Evolutionary conservation across 2,797 vertebrate species (phyloP), one percentile per base, ranked within the genome.

Genomic region (Crenuchus spilurus): DNA sequence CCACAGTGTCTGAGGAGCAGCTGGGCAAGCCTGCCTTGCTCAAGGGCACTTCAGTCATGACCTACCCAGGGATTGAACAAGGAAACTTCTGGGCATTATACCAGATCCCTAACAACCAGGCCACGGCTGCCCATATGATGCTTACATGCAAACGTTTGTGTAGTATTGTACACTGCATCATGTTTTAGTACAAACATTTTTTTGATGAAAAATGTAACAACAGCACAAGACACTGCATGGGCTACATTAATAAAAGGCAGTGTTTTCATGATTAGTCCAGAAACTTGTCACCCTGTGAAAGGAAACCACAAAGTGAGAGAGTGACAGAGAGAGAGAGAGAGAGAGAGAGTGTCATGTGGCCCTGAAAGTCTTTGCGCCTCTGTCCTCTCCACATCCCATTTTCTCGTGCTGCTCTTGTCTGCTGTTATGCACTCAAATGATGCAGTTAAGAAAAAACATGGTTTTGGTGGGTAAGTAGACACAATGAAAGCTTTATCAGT

Each of bases 391-490:
- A 20, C 66, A 79, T 76, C 49, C 37, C 67, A 62, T 73, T 78
- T 76, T 24, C 52, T 57, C 37, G 33, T 55, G 39, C 61, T 31
- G 14, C 2, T 65, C 48, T 33, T 13, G 11, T 52, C 55, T 55
- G 58, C 68, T 80, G 75, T 65, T 66, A 80, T 82, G 78, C 31
- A 22, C 63, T 66, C 61, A 57, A 58, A 61, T 20, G 11, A 82
- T 82, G 81, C 48, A 61, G 76, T 52, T 72, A 46, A 51, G 33
- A 46, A 58, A 37, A 74, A 22, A 39, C 20, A 58, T 13, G 4
- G 31, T 46, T 46, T 51, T 75, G 10, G 55, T 57, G 72, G 64
- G 80, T 82, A 76, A 54, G 77, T 61, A 30, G 9, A 2, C 9
- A 13, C 20, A 64, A 66, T 11, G 7, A 20, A 22, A 6, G 6